A percentile compares a stretch with the other conserved stretches of the same genome.
These are phyloP conservation scores for Carcina quercana DNA, from an alignment of 2,888 invertebrate genomes.

Conservation along the genomic window DNA sequence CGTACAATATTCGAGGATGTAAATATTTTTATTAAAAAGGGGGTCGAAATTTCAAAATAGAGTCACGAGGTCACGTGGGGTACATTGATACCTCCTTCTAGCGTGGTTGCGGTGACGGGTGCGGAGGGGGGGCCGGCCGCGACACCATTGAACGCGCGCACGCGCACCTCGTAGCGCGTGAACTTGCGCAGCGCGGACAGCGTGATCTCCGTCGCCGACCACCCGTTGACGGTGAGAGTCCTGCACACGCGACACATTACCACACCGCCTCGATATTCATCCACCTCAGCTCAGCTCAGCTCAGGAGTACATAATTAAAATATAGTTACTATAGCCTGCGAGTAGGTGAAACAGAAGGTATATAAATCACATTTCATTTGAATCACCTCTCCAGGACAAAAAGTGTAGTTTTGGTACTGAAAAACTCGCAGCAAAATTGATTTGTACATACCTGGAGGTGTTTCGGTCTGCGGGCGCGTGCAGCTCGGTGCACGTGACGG, in stretches of 20 bases:
- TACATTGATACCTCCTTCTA: constrained; percentile 87
- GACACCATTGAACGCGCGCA: constrained; percentile 86
- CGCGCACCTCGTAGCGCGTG: constrained; percentile 85
- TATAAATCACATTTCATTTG: too few species aligned
- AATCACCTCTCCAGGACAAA: too few species aligned
- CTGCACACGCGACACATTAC: constrained; percentile 33
- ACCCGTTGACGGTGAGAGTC: constrained; percentile 78
- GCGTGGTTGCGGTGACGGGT: constrained; percentile 79
- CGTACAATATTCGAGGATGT: too few species aligned
- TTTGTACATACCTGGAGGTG: constrained; percentile 37
- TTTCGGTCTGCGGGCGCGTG: constrained; percentile 49
- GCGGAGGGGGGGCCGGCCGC: constrained; percentile 85
- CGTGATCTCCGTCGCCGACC: constrained; percentile 78
- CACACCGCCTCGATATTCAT: not conserved
- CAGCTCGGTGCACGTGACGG: constrained; percentile 80
- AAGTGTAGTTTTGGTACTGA: too few species aligned
- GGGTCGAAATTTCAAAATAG: too few species aligned
- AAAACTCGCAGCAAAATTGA: too few species aligned
- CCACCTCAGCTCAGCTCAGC: too few species aligned
- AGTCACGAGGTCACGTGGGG: too few species aligned
- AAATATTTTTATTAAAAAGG: too few species aligned
- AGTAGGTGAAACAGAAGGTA: too few species aligned
- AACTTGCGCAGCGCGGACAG: constrained; percentile 82
- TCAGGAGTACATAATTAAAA: too few species aligned
- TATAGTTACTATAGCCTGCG: too few species aligned